Evolutionary conservation across 2,797 vertebrate genomes (phyloP), one percentile per base, ranked within the genome.

Genomic region (Bradypus variegatus): DNA sequence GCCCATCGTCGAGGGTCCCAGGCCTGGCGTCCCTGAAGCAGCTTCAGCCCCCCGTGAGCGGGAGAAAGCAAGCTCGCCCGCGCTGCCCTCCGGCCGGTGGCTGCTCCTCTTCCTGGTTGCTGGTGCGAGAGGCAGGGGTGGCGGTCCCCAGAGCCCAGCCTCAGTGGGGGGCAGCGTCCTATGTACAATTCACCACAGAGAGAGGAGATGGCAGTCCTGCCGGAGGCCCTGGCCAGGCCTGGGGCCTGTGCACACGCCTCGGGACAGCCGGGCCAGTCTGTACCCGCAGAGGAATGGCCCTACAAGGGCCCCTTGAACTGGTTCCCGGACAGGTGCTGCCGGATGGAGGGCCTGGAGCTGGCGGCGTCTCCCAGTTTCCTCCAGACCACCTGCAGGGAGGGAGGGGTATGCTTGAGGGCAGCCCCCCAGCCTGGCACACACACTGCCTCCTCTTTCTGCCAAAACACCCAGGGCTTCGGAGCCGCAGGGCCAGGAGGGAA

Each of bases 301-400:
- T 99, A 99, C 98, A 99, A 98, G 6, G 99, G 99, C 83, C 98
- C 99, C 98, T 99, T 99, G 97, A 99, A 99, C 97, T 99, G 99
- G 97, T 99, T 99, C 95, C 99, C 99, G 6, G 99, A 99, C 96
- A 99, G 98, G 77, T 99, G 98, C 97, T 99, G 99, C 96, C 98
- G 97, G 97, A 99, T 97, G 85, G 98, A 99, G 86, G 99, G 98
- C 97, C 99, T 99, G 96, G 99, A 98, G 96, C 98, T 98, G 0
- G 99, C 98, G 0, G 98, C 98, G 41, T 99, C 99, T 4, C 99
- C 99, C 96, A 99, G 97, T 95, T 99, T 99, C 93, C 99, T 97
- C 99, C 99, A 99, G 97, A 99, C 99, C 97, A 99, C 99, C 99
- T 99, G 97, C 55, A 69, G 85, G 81, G 85, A 89, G 11, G n/a